Evolutionary conservation across 2,888 invertebrate species (phyloP).

Genomic region (Hyppa rectilinea): DNA sequence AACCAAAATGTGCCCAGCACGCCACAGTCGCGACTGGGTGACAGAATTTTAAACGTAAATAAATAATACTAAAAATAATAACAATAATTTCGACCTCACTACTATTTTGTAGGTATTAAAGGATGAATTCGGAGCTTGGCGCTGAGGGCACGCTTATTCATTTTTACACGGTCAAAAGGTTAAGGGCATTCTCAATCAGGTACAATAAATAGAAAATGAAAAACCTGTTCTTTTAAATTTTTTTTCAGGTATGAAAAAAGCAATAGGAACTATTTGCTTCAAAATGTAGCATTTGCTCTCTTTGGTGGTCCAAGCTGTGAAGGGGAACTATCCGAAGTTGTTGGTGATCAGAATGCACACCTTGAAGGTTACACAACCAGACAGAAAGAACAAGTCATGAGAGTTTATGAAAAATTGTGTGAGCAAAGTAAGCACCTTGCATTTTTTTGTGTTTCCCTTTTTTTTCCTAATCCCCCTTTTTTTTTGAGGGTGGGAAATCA

Average conservation of each 20-base stretch:
- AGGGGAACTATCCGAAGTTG: slow-evolving; percentile 77
- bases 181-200: not conserved
- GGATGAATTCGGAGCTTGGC: no score
- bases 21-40: no score
- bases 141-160: no score
- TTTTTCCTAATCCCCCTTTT: no score
- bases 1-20: no score
- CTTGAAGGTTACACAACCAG: slow-evolving; percentile 85
- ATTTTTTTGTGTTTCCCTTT: not conserved
- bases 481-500: no score
- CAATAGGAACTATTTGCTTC: slow-evolving; percentile 86
- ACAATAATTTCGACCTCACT: no score
- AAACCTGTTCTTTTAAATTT: not conserved
- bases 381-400: slow-evolving; percentile 83
- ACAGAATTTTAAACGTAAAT: no score
- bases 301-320: slow-evolving; percentile 88
- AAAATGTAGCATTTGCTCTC: slow-evolving; percentile 90
- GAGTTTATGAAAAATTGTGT: slow-evolving; percentile 85
- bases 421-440: slow-evolving; percentile 83
- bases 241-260: slow-evolving; percentile 87
- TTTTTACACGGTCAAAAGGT: no score
- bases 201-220: not conserved
- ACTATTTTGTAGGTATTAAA: no score
- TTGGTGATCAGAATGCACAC: slow-evolving; percentile 69
- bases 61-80: no score